Conservation (phyloP, 2,113 vertebrate genomes). For the Barbus barbus region DNA sequence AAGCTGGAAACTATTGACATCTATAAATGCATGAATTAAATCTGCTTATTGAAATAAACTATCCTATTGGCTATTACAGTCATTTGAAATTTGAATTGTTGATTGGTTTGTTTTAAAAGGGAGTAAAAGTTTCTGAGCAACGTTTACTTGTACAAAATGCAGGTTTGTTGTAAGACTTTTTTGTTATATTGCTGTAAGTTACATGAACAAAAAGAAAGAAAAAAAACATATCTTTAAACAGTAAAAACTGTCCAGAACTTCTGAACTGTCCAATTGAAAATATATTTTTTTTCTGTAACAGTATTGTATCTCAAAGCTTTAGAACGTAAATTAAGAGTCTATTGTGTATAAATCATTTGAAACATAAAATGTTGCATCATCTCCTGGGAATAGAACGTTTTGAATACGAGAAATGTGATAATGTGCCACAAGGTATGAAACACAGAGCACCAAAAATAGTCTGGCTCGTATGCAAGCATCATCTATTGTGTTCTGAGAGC, state of each 20-base stretch:
- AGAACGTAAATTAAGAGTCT: neutral
- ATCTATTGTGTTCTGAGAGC: constrained; percentile 54
- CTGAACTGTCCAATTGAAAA: neutral
- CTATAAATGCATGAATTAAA: no score
- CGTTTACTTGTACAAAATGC: neutral
- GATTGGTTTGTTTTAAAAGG: neutral
- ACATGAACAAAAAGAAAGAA: no score
- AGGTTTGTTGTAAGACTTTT: neutral
- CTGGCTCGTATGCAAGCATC: constrained; percentile 51
- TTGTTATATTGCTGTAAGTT: neutral
- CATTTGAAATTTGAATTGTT: neutral
- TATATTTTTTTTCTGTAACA: neutral
- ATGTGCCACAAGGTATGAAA: constrained; percentile 54
- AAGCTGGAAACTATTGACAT: neutral
- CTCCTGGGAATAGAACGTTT: constrained; percentile 43
- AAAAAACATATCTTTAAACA: neutral
- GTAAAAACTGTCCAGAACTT: neutral
- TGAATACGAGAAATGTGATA: constrained; percentile 61
- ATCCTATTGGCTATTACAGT: no score
- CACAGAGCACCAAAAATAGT: constrained; percentile 48
- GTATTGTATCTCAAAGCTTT: neutral
- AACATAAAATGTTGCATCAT: constrained; percentile 12
- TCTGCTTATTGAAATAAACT: no score
- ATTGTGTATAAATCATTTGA: neutral
- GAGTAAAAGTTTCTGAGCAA: neutral